These are phyloP conservation scores for Epizoanthus ramosus DNA, from an alignment of 92 coral and sea anemone species.

Conservation along the genomic window DNA sequence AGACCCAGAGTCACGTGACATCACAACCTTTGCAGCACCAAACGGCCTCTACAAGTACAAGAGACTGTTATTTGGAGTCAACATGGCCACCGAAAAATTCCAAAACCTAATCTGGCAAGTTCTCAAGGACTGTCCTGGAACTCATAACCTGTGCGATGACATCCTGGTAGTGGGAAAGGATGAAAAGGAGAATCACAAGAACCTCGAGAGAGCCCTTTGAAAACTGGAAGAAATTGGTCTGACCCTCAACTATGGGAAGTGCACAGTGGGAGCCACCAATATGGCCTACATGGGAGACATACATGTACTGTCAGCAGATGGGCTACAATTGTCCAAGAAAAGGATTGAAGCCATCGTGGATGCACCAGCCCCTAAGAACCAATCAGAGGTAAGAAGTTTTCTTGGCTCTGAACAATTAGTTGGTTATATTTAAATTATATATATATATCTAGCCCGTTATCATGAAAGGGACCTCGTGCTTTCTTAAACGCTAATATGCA, in stretches of 20 bases:
- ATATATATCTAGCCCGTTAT: too few relatives aligned
- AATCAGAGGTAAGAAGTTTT: constrained; percentile 52
- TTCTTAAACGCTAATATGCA: too few relatives aligned
- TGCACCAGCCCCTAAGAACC: constrained; percentile 56
- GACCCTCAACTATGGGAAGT: constrained; percentile 66
- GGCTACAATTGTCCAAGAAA: constrained; percentile 47
- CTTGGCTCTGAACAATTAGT: constrained; percentile 68
- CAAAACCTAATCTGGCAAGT: constrained; percentile 54
- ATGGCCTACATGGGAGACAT: constrained; percentile 67
- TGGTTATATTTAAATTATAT: too few relatives aligned
- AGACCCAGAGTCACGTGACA: constrained; percentile 67
- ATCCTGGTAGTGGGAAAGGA: constrained; percentile 50
- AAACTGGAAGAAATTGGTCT: constrained; percentile 62
- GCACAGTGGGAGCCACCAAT: constrained; percentile 56
- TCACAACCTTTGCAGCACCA: constrained; percentile 72
- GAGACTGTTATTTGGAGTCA: constrained; percentile 20
- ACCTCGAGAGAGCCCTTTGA: constrained; percentile 48
- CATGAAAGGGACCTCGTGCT: too few relatives aligned
- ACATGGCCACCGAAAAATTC: constrained; percentile 39
- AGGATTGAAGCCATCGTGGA: constrained; percentile 55
- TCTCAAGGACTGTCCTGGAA: constrained; percentile 63
- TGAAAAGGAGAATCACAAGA: constrained; percentile 56
- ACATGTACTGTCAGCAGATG: constrained; percentile 53
- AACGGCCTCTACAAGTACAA: constrained; percentile 33
- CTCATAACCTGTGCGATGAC: constrained; percentile 65